Percentiles rank a stretch among this genome's conserved stretches.
These are phyloP conservation scores for Aythya baeri DNA, from an alignment of 2,113 vertebrate genomes.

Conservation along the genomic window DNA sequence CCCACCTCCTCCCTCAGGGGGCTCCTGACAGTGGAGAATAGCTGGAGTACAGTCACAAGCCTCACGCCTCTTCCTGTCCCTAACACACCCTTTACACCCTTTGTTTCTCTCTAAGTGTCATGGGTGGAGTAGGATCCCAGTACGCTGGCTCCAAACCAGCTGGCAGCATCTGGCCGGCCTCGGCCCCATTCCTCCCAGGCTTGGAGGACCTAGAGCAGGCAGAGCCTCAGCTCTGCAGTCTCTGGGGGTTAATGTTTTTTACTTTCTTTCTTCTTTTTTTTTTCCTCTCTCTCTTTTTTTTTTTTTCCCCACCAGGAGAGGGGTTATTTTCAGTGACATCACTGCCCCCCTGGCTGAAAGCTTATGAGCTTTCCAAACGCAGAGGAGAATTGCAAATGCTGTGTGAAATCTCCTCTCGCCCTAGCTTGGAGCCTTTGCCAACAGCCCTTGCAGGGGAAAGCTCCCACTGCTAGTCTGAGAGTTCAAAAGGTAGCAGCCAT, in stretches of 20 bases:
- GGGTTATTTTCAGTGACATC: background rate
- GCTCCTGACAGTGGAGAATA: conserved; percentile 69
- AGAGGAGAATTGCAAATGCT: background rate
- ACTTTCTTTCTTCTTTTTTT: background rate
- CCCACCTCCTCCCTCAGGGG: conserved; percentile 65
- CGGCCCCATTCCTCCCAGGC: background rate
- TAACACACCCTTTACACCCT: conserved; percentile 72
- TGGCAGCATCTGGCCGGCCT: conserved; percentile 48
- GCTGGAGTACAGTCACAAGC: conserved; percentile 69
- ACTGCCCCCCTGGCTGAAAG: background rate
- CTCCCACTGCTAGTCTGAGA: background rate
- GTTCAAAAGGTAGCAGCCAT: conserved; percentile 60
- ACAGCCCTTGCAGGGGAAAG: background rate
- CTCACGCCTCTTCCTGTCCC: conserved; percentile 68
- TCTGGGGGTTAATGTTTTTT: background rate
- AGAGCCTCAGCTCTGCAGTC: background rate
- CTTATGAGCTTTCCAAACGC: background rate
- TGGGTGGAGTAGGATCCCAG: conserved; percentile 66
- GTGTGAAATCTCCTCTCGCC: background rate
- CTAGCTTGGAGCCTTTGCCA: background rate
- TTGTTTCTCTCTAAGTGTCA: conserved; percentile 71
- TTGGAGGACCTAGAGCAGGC: background rate
- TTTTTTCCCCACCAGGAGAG: background rate
- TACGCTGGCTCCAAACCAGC: conserved; percentile 46
- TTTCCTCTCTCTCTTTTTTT: no score